Conservation (phyloP, 2,113 vertebrate species). For the Spheniscus mendiculus region DNA sequence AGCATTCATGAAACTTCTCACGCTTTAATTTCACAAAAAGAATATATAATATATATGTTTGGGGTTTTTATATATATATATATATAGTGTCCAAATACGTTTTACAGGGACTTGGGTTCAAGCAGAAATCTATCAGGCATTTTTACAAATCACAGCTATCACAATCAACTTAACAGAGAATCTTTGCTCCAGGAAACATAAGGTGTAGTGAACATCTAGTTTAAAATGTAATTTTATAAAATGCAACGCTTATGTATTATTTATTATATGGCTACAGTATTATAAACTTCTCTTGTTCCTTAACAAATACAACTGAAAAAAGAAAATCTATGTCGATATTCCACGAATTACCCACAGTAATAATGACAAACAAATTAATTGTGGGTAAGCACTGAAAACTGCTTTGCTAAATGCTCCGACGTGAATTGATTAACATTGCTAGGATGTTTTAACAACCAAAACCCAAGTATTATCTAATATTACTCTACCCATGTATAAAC, state of each 20-base stretch:
- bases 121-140: neutral
- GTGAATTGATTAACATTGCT: neutral
- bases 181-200: neutral
- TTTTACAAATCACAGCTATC: neutral
- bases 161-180: neutral
- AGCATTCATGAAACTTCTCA: neutral
- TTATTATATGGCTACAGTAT: neutral
- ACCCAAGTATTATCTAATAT: neutral
- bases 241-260: neutral
- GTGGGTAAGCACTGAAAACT: neutral
- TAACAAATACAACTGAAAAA: neutral
- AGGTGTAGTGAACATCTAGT: neutral
- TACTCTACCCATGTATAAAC: slow-evolving; percentile 92
- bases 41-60: no score
- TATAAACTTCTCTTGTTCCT: neutral
- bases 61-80: no score
- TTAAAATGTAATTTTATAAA: neutral
- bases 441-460: neutral
- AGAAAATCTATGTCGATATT: neutral
- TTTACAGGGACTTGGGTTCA: neutral
- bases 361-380: neutral
- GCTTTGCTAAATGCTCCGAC: neutral
- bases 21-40: neutral
- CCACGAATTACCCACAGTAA: neutral
- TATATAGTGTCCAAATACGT: neutral